Conservation (phyloP, 2,888 invertebrate genomes). For the Volucella bombylans region DNA sequence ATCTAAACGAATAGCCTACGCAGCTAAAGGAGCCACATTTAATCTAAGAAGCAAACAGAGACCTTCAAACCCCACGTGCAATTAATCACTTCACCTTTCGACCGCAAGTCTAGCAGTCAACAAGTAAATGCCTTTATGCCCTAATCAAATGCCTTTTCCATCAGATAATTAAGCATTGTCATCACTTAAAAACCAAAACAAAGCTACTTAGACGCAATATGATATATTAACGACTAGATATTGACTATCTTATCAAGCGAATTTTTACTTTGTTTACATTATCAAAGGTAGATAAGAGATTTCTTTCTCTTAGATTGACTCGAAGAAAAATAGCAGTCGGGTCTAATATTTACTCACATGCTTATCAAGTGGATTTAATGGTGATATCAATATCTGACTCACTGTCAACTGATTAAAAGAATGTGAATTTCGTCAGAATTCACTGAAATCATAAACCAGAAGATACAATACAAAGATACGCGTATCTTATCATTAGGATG, state of each 20-base stretch:
- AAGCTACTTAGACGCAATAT: constrained; percentile 2
- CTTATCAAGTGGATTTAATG: too few species aligned
- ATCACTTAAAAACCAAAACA: background rate
- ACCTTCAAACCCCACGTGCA: too few species aligned
- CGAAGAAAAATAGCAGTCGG: background rate
- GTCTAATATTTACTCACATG: constrained; percentile 22
- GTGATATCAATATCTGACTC: too few species aligned
- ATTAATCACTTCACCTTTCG: too few species aligned
- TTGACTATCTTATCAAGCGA: constrained; percentile 39
- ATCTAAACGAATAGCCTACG: too few species aligned
- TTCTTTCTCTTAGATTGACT: background rate
- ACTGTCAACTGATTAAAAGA: too few species aligned
- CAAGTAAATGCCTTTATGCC: too few species aligned
- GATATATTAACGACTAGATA: constrained; percentile 23
- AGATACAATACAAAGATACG: background rate
- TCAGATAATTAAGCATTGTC: too few species aligned
- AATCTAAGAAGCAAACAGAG: too few species aligned
- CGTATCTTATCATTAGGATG: constrained; percentile 4
- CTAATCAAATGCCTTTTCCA: too few species aligned
- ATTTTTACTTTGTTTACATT: constrained; percentile 29
- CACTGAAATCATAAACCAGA: background rate
- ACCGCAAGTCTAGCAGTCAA: too few species aligned
- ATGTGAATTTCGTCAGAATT: background rate
- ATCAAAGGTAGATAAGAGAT: background rate
- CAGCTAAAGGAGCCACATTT: too few species aligned